Percentiles rank a stretch among this genome's conserved stretches.
Conservation (phyloP, 2,888 invertebrate genomes). For the Leptopterna dolabrata region DNA sequence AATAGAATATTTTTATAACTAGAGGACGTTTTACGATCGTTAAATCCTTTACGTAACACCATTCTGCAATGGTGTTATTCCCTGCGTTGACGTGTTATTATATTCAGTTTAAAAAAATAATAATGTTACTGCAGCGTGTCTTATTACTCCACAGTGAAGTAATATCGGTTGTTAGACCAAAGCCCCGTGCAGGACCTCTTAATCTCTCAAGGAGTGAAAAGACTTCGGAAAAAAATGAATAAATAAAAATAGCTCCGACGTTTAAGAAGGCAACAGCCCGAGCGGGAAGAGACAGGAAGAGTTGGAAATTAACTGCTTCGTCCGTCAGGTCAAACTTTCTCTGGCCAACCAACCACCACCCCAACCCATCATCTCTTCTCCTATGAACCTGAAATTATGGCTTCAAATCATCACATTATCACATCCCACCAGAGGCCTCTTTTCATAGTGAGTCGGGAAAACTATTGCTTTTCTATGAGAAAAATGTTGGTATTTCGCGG, state of each 20-base stretch:
- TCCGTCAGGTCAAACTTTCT: slow-evolving; percentile 51
- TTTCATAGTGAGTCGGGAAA: background rate
- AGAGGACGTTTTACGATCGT: too few species aligned
- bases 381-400: slow-evolving; percentile 39
- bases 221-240: background rate
- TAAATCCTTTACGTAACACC: background rate
- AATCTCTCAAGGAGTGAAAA: slow-evolving; percentile 3
- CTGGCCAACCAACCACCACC: slow-evolving; percentile 28
- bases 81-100: background rate
- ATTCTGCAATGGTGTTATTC: background rate
- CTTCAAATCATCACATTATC: slow-evolving; percentile 23
- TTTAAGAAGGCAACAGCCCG: slow-evolving; percentile 16
- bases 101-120: background rate
- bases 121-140: background rate
- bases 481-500: background rate
- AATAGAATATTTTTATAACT: too few species aligned
- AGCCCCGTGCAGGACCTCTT: background rate
- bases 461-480: background rate
- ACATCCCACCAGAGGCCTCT: background rate
- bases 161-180: background rate
- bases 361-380: background rate
- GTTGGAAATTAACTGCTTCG: slow-evolving; percentile 14
- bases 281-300: slow-evolving; percentile 34
- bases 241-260: slow-evolving; percentile 1
- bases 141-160: background rate